Base-by-base conservation (phyloP, 2,113 vertebrate species). In the Blennius ocellaris region DNA sequence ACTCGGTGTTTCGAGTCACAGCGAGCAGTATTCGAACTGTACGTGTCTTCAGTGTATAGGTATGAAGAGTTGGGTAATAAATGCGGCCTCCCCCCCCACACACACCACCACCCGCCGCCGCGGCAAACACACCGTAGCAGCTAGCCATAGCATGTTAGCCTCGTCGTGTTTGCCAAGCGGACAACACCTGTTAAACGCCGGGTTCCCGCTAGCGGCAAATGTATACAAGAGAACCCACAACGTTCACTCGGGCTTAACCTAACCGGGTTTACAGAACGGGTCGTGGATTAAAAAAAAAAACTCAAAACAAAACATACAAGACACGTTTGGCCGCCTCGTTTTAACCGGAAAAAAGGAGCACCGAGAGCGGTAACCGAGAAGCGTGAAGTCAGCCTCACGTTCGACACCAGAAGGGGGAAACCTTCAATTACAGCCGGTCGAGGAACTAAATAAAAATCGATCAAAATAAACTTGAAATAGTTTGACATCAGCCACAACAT, bases 241-340 rank as follows among this genome's bases (percentile, higher is more conserved):
- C 21, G 4, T 30, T 30, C 21, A 30, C 21, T 30, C 21, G 21
- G 21, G 21, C 21, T 2, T 30, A 30, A 30, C 21, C 2, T 30
- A 30, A 30, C 4, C 21, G 21, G 21, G 21, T 30, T 30, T 30
- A 30, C 21, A 2, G 21, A 30, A 38, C 11, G 5, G 38, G 2
- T 3, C 6, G 9, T 5, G 17, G 52, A 65, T 38, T 39, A 30
- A 10, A 30, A 30, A 30, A 30, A 30, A 30, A 30, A 30, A 30
- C 21, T 4, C 21, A 30, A 30, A 30, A 30, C 21, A 30, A 30
- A 30, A 30, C 21, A 30, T 4, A 30, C 21, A 30, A 8, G 58
- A 52, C 58, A 57, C 57, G 71, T 61, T 71, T 64, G 71, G 41
- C 55, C 59, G 73, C 68, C 67, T 55, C 57, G 62, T 76, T 81